These are phyloP conservation scores for Tetragnatha montana DNA, from an alignment of 2,888 invertebrate species.

Conservation along the genomic window DNA sequence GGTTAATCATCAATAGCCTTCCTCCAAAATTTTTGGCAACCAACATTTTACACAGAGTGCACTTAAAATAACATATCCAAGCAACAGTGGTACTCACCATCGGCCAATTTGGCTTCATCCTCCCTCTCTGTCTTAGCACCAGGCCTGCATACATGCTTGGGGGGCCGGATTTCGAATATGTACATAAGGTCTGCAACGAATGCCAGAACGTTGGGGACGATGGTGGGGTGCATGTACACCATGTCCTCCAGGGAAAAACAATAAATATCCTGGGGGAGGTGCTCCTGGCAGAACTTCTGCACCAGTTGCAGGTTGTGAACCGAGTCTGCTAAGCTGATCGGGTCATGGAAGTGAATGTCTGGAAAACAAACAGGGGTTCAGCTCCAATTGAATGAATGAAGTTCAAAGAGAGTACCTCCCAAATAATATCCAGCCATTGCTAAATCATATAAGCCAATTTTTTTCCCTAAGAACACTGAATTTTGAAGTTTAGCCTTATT, in stretches of 20 bases:
- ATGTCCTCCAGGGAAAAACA: constrained; percentile 97
- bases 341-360: constrained; percentile 76
- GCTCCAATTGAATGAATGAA: neutral
- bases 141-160: constrained; percentile 87
- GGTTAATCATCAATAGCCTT: no score
- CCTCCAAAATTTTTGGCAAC: no score
- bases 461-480: neutral
- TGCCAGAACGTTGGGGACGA: constrained; percentile 92
- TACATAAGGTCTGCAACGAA: constrained; percentile 96
- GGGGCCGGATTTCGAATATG: constrained; percentile 93
- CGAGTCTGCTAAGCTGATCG: constrained; percentile 90
- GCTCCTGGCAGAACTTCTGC: constrained; percentile 88
- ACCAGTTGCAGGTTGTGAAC: constrained; percentile 93
- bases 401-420: neutral
- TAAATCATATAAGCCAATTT: neutral
- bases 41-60: no score
- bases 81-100: constrained; percentile 25
- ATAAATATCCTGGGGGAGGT: constrained; percentile 91
- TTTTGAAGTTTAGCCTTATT: no score
- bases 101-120: constrained; percentile 63
- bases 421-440: neutral
- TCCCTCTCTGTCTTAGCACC: constrained; percentile 76
- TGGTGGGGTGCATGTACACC: constrained; percentile 92
- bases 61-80: neutral
- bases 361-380: constrained; percentile 10